Percentiles rank a stretch among this genome's conserved stretches.
Conservation (phyloP, 2,888 invertebrate species). For the Parnassius smintheus region DNA sequence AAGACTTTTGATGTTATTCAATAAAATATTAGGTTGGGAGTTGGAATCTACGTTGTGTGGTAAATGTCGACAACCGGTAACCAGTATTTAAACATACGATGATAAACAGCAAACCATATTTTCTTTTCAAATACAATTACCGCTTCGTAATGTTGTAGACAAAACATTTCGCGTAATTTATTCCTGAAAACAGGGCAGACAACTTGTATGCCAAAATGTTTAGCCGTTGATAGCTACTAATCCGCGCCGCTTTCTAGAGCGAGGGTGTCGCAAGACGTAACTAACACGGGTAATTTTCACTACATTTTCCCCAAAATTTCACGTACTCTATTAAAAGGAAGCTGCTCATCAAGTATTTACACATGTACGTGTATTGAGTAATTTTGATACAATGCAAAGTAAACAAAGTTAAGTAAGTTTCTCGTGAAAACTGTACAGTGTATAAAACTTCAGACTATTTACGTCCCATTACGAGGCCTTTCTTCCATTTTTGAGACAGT, state of each 20-base stretch:
- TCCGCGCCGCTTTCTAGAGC: conserved; percentile 13
- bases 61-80: too few relatives aligned
- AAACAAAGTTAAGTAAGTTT: too few relatives aligned
- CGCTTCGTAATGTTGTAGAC: conserved; percentile 3
- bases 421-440: too few relatives aligned
- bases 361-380: not conserved
- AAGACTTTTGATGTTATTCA: too few relatives aligned
- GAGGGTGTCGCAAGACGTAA: conserved; percentile 22
- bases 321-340: conserved; percentile 2
- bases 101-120: too few relatives aligned
- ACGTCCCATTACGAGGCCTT: too few relatives aligned
- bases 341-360: conserved; percentile 1
- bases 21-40: too few relatives aligned
- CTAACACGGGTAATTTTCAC: conserved; percentile 25
- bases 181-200: conserved; percentile 4
- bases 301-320: conserved; percentile 20
- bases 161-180: conserved; percentile 10
- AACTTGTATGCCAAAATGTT: conserved; percentile 21
- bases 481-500: too few relatives aligned
- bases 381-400: not conserved
- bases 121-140: too few relatives aligned
- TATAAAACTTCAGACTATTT: too few relatives aligned
- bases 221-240: conserved; percentile 19
- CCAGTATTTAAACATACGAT: too few relatives aligned
- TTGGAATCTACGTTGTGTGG: too few relatives aligned